phyloP scores from a whole-genome alignment of 1,140 invertebrate genomes.

The Polyergus mexicanus region DNA sequence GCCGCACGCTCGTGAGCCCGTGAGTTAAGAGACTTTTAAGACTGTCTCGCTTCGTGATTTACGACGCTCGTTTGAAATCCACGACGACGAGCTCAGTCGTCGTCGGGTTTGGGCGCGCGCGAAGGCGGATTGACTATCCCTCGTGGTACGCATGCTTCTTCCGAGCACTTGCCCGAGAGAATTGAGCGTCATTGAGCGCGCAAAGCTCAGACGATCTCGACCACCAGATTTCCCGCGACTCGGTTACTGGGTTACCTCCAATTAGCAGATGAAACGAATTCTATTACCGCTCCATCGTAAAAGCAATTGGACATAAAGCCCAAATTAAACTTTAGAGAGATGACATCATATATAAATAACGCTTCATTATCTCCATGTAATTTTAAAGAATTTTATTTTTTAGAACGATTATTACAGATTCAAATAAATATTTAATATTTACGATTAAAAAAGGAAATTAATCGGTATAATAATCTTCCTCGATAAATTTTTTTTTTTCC shows the following conservation, averaged over 20 bases:
- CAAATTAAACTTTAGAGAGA: slow-evolving; percentile 25
- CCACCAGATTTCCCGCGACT: background rate
- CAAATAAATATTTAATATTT: background rate
- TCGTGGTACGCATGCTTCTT: background rate
- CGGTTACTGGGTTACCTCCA: slow-evolving; percentile 7
- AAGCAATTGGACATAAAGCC: slow-evolving; percentile 15
- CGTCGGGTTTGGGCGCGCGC: slow-evolving; percentile 24
- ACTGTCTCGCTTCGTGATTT: slow-evolving; percentile 61
- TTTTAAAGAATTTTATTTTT: background rate
- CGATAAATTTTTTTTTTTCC: background rate
- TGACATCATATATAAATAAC: background rate
- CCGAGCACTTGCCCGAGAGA: slow-evolving; percentile 10
- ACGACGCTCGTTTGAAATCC: slow-evolving; percentile 66
- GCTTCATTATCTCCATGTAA: background rate
- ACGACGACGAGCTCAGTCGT: slow-evolving; percentile 56
- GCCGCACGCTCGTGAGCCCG: slow-evolving; percentile 26
- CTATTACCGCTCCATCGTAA: slow-evolving; percentile 6
- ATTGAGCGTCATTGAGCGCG: slow-evolving; percentile 27
- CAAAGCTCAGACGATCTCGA: background rate
- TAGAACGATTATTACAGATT: background rate
- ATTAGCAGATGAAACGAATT: slow-evolving; percentile 40
- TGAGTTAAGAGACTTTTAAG: slow-evolving; percentile 67
- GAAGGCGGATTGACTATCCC: slow-evolving; percentile 35
- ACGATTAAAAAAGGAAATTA: background rate
- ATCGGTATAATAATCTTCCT: background rate